phyloP scores from a whole-genome alignment of 2,113 vertebrate genomes.

The Thomomys bottae region DNA sequence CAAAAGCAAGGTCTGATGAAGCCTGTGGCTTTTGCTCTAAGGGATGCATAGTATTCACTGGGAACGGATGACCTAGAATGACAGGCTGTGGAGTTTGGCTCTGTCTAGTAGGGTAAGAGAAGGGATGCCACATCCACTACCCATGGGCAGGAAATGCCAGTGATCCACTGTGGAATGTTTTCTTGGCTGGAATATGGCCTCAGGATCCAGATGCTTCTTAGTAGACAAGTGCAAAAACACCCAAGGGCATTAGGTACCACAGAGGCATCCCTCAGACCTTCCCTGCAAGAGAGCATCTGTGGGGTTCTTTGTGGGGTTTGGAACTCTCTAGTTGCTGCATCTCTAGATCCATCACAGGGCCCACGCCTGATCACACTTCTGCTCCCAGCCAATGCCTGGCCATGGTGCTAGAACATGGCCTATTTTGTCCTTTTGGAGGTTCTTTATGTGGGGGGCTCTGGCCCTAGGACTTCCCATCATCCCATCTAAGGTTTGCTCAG shows the following conservation, averaged over 20 bases:
- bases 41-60: neutral
- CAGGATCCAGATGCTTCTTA: neutral
- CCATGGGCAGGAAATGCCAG: neutral
- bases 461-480: too few relatives aligned
- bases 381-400: neutral
- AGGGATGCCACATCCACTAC: neutral
- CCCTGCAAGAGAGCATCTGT: neutral
- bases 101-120: neutral
- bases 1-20: neutral
- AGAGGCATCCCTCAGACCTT: neutral
- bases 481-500: neutral
- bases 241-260: rapidly evolving
- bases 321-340: neutral
- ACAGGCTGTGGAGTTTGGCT: neutral
- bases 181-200: neutral
- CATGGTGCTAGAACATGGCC: neutral
- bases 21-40: neutral
- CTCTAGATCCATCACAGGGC: neutral
- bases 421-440: neutral
- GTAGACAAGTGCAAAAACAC: neutral
- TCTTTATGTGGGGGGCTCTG: neutral
- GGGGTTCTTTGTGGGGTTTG: neutral
- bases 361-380: neutral
- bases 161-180: neutral
- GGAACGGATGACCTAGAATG: neutral